phyloP scores from a whole-genome alignment of 1,140 invertebrate genomes.

The Choristoneura fumiferana region DNA sequence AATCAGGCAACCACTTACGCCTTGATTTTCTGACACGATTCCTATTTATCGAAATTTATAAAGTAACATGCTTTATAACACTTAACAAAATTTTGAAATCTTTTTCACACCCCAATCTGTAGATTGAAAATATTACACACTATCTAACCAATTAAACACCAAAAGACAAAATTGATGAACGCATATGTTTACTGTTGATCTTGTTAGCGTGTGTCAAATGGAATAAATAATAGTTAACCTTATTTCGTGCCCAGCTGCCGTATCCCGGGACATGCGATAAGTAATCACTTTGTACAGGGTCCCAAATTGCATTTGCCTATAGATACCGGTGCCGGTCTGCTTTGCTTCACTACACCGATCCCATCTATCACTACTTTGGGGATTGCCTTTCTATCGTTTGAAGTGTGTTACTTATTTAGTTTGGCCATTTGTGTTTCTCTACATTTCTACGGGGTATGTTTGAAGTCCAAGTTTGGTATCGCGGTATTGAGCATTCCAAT shows the following conservation, averaged over 20 bases:
- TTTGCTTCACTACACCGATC: constrained; percentile 6
- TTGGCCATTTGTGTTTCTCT: constrained; percentile 4
- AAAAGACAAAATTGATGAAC: no score
- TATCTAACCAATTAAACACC: no score
- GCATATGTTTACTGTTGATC: no score
- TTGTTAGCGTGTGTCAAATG: constrained; percentile 7
- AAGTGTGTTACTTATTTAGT: constrained; percentile 12
- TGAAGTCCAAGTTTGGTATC: no score
- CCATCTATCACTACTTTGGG: constrained; percentile 13
- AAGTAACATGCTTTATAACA: no score
- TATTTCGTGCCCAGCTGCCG: constrained; percentile 11
- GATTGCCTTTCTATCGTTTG: constrained; percentile 16
- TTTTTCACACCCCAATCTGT: no score
- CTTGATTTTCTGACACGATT: background rate
- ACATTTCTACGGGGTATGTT: background rate
- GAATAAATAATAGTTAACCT: constrained; percentile 11
- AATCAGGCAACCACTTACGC: no score
- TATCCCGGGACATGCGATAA: constrained; percentile 8
- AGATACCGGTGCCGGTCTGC: constrained; percentile 4
- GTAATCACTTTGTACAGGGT: constrained; percentile 18
- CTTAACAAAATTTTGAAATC: no score
- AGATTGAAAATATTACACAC: no score
- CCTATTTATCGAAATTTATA: no score
- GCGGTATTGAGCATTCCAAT: no score
- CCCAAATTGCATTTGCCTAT: constrained; percentile 17